A percentile compares a stretch with the other conserved stretches of the same genome.
These are phyloP conservation scores for Bellardia bayeri DNA, from an alignment of 2,888 invertebrate species.

Conservation along the genomic window DNA sequence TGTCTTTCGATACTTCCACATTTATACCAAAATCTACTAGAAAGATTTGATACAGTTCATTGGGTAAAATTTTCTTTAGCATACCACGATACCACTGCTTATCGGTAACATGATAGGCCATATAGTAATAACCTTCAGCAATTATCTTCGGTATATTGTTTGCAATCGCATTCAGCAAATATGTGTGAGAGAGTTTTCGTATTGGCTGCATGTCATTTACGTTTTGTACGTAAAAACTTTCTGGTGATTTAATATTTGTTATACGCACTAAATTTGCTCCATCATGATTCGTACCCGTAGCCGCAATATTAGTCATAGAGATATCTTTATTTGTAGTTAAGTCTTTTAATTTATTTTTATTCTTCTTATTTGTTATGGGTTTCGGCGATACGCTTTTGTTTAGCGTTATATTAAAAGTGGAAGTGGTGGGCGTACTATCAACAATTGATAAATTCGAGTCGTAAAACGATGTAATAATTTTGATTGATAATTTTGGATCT, in stretches of 20 bases:
- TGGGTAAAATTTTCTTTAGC: slow-evolving; percentile 79
- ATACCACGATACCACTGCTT: slow-evolving; percentile 87
- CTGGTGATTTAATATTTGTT: slow-evolving; percentile 87
- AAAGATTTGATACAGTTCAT: slow-evolving; percentile 85
- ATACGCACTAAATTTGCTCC: slow-evolving; percentile 79
- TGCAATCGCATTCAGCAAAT: slow-evolving; percentile 72
- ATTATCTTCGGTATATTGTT: slow-evolving; percentile 75
- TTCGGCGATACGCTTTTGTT: not conserved
- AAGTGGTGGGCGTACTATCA: slow-evolving; percentile 35
- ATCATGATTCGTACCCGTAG: not conserved
- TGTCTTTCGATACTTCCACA: slow-evolving; percentile 84
- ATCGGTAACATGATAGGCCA: slow-evolving; percentile 86
- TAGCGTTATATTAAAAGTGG: slow-evolving; percentile 3
- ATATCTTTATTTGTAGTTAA: not conserved
- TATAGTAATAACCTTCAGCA: slow-evolving; percentile 86
- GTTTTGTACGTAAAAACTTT: slow-evolving; percentile 86
- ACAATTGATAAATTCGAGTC: slow-evolving; percentile 68
- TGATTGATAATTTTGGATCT: slow-evolving; percentile 77
- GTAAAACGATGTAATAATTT: slow-evolving; percentile 74
- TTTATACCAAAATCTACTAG: slow-evolving; percentile 88
- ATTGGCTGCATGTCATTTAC: slow-evolving; percentile 65
- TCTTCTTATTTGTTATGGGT: slow-evolving; percentile 1
- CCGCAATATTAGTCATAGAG: not conserved
- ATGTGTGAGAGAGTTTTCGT: slow-evolving; percentile 73
- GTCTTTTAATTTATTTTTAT: slow-evolving; percentile 7